These are phyloP conservation scores for Botia almorhae DNA, from an alignment of 2,797 vertebrate species.

Conservation along the genomic window DNA sequence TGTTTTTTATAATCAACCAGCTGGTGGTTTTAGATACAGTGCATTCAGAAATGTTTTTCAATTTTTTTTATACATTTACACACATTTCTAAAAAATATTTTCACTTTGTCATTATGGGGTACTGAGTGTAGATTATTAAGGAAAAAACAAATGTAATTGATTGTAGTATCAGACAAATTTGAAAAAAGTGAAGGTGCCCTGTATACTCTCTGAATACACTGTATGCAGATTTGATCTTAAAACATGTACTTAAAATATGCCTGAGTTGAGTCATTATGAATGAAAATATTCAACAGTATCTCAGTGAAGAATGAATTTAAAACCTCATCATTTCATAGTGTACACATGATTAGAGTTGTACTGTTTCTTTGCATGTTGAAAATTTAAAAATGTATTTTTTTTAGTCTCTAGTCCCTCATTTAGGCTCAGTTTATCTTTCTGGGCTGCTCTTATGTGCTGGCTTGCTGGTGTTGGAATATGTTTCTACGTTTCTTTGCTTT, in stretches of 20 bases:
- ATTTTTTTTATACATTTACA: no score
- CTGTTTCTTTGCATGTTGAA: constrained; percentile 8
- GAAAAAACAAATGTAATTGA: no score
- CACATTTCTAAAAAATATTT: no score
- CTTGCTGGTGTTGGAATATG: constrained; percentile 70
- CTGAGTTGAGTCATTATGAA: background rate
- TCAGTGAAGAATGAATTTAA: no score
- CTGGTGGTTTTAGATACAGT: constrained; percentile 1
- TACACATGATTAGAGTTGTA: background rate
- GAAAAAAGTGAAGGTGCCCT: no score
- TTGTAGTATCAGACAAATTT: no score
- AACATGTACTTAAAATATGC: background rate
- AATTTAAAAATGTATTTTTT: background rate
- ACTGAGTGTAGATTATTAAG: no score
- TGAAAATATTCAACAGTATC: background rate
- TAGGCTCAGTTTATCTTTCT: background rate
- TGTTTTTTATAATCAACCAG: background rate
- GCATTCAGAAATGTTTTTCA: no score
- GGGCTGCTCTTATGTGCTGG: constrained; percentile 22
- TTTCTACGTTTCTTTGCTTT: constrained; percentile 68
- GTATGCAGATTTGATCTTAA: background rate
- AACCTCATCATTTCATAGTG: background rate
- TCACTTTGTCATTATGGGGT: no score
- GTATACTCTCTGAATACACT: no score
- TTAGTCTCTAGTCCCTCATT: background rate